Evolutionary conservation across 2,888 invertebrate species (phyloP), one percentile per base, ranked within the genome.

Genomic region (Stramonita haemastoma): DNA sequence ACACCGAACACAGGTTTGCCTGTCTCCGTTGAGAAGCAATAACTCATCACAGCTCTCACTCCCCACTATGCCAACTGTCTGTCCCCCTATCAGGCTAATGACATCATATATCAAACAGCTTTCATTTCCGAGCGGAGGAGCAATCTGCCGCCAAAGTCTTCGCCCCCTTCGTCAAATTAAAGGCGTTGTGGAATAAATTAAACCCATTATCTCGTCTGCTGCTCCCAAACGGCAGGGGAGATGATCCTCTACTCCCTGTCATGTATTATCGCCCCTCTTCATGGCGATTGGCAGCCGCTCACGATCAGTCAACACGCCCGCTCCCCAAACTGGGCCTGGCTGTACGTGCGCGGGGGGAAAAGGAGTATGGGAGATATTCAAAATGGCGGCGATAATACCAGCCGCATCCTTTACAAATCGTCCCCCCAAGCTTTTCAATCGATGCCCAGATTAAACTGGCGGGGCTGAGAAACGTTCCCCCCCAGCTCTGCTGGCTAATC

Each of bases 391-490:
- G 87, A n/a, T 87, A 87, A 87, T 56, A 32, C 60, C 81, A 1
- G n/a, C 87, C 87, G 56, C 36, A 87, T 87, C 87, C 81, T 73
- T 79, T 60, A 79, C 81, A 60, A 87, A 87, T 81, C 57, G 79
- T 56, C 66, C 15, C 15, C 4, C 22, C n/a, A 36, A n/a, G 34
- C 86, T 86, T 6, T 86, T 86, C 86, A 19, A 6, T 86, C 66
- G 26, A 66, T 66, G 86, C 66, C 66, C n/a, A 70, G 70, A 84
- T 84, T 84, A 84, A 84, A 84, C 26, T 84, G 46, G 46, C 84
- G 79, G 34, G 79, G 34, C 32, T 19, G 79, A 79, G 32, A 34
- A 73, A 26, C 29, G 26, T 34, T 79, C n/a, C n/a, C 73, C 5
- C 1, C n/a, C 73, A 8, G 4, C n/a, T 46, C 36, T 26, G 13